phyloP scores from a whole-genome alignment of 1,140 invertebrate genomes.

The Drosophila chauvacae region DNA sequence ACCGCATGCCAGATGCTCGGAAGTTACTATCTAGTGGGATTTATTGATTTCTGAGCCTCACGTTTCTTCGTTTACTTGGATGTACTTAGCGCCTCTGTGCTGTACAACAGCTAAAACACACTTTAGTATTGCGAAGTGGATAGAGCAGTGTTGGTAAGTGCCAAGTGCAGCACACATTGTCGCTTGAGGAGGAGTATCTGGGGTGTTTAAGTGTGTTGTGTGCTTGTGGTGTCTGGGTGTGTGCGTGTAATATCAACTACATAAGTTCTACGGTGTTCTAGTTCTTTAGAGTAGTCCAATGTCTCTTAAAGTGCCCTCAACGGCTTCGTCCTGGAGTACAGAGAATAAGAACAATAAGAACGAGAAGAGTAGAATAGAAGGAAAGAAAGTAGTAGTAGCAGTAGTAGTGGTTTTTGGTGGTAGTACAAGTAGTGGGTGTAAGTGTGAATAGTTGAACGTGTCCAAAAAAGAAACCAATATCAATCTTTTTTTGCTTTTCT shows the following conservation, averaged over 20 bases:
- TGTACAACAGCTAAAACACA: slow-evolving; percentile 39
- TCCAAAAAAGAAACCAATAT: slow-evolving; percentile 38
- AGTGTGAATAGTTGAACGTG: slow-evolving; percentile 29
- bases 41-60: slow-evolving; percentile 47
- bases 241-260: slow-evolving; percentile 69
- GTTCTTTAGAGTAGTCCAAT: slow-evolving; percentile 90
- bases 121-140: slow-evolving; percentile 25
- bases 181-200: slow-evolving; percentile 28
- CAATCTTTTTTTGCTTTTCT: slow-evolving; percentile 15
- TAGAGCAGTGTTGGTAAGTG: slow-evolving; percentile 38
- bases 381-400: slow-evolving; percentile 41
- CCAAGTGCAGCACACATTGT: slow-evolving; percentile 37
- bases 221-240: slow-evolving; percentile 36
- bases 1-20: slow-evolving; percentile 43
- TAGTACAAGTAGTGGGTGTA: slow-evolving; percentile 35
- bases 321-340: slow-evolving; percentile 90
- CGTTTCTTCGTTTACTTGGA: slow-evolving; percentile 10
- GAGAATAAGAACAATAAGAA: slow-evolving; percentile 85
- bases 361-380: slow-evolving; percentile 75
- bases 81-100: slow-evolving; percentile 23
- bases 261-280: slow-evolving; percentile 65
- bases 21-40: slow-evolving; percentile 35
- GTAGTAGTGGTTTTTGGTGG: slow-evolving; percentile 18
- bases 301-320: slow-evolving; percentile 92
- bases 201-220: slow-evolving; percentile 28